Conservation (phyloP, 2,797 vertebrate genomes). For the Syndactyla subalaris region DNA sequence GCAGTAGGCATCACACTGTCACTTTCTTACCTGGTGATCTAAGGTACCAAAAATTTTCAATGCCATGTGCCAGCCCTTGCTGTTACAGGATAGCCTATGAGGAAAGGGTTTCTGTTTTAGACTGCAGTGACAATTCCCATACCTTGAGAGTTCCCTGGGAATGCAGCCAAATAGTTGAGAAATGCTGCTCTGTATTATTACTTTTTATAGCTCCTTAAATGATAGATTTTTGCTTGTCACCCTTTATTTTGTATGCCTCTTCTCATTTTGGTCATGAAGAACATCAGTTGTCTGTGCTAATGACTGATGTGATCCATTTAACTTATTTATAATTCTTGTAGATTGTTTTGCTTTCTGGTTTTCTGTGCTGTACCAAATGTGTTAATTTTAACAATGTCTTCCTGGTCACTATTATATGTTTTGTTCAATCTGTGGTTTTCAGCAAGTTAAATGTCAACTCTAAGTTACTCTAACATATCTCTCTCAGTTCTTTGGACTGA, state of each 20-base stretch:
- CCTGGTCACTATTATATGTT: neutral
- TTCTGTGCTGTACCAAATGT: neutral
- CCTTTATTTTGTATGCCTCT: neutral
- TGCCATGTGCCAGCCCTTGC: neutral
- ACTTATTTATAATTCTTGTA: neutral
- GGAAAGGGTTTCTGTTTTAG: neutral
- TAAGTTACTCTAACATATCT: neutral
- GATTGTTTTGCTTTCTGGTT: neutral
- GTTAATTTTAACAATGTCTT: neutral
- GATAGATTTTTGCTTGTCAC: neutral
- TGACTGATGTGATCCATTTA: neutral
- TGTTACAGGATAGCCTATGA: neutral
- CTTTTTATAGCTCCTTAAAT: neutral
- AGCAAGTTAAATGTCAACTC: neutral
- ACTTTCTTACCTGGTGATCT: neutral
- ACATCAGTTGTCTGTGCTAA: neutral
- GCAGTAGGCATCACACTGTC: neutral
- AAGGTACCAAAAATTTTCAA: neutral
- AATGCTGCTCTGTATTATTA: neutral
- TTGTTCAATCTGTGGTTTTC: neutral
- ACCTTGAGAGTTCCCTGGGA: neutral
- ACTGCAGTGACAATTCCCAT: neutral
- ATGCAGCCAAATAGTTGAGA: neutral
- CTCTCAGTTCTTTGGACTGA: neutral
- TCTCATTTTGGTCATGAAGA: neutral